Evolutionary conservation across 1,140 invertebrate genomes (phyloP), one percentile per base, ranked within the genome.

Genomic region (Campoletis sonorensis): DNA sequence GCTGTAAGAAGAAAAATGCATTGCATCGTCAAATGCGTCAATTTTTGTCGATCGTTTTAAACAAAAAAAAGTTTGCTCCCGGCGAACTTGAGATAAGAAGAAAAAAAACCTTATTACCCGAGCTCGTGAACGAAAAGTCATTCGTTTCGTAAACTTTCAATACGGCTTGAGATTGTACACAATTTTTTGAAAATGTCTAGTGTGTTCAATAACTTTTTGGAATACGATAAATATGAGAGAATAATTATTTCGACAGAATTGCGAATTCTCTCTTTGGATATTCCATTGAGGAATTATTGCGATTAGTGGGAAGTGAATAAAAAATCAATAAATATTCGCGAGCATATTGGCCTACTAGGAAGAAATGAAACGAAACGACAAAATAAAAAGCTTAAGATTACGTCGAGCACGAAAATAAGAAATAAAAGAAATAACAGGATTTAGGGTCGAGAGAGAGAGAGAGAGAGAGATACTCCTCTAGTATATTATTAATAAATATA

Each of bases 11-110:
- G 8, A 58, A 21, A 58, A n/a, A 89, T 87, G 86, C 86, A 88
- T 91, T 90, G 88, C 27, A 86, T 88, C 79, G 87, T 88, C 79
- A 86, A 86, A 88, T 87, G 81, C 80, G 86, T 89, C 85, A 86
- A 85, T 87, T 77, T 82, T 68, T 86, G 84, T 87, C 86, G 86
- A 86, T 90, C n/a, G 87, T 84, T 85, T 85, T 87, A 83, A 84
- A 85, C 82, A 76, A 76, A 83, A 84, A 85, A 82, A 76, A 76
- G 1, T 37, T 26, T 45, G 26, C 10, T 49, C 21, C 21, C 21
- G 37, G 40, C 54, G 8, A 40, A 51, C 30, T 71, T 30, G 72
- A 72, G 30, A 30, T 16, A 30, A 75, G 68, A 40, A 71, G 30
- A 1, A n/a, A 71, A 37, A 13, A 67, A 23, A 67, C 8, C 4